Evolutionary conservation across 2,113 vertebrate genomes (phyloP).

Genomic region (Jacana jacana): DNA sequence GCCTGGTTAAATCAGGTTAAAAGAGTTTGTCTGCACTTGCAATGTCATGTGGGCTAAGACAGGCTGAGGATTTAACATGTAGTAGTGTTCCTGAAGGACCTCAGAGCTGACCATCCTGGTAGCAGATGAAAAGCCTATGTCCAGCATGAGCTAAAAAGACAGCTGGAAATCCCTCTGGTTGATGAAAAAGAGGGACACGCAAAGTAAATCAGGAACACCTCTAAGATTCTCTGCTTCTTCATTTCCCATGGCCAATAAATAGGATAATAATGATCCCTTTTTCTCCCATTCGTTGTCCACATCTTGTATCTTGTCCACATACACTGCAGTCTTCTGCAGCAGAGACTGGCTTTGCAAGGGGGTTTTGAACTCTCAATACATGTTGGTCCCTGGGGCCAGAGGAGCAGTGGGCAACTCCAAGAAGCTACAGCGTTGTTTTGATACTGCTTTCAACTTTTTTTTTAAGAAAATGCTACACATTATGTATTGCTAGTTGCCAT

Average conservation of each 20-base stretch:
- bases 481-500: not conserved
- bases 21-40: not conserved
- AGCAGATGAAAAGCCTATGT: not conserved
- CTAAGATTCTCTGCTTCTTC: not conserved
- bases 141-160: accelerated
- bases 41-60: not conserved
- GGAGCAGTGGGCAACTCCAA: not conserved
- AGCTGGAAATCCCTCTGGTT: not conserved
- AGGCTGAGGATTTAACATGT: not conserved
- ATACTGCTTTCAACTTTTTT: not conserved
- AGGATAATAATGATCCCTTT: not conserved
- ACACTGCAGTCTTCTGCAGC: not conserved
- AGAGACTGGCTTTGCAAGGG: not conserved
- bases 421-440: not conserved
- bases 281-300: not conserved
- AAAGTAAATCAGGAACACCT: not conserved
- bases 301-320: not conserved
- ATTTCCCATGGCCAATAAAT: not conserved
- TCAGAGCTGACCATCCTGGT: not conserved
- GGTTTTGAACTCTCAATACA: not conserved
- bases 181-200: accelerated
- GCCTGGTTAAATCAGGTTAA: not conserved
- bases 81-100: not conserved
- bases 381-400: not conserved
- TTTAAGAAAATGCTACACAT: not conserved